These are phyloP conservation scores for Holothuria leucospilota DNA, from an alignment of 53 echinoderm and acorn worm species.

Conservation along the genomic window DNA sequence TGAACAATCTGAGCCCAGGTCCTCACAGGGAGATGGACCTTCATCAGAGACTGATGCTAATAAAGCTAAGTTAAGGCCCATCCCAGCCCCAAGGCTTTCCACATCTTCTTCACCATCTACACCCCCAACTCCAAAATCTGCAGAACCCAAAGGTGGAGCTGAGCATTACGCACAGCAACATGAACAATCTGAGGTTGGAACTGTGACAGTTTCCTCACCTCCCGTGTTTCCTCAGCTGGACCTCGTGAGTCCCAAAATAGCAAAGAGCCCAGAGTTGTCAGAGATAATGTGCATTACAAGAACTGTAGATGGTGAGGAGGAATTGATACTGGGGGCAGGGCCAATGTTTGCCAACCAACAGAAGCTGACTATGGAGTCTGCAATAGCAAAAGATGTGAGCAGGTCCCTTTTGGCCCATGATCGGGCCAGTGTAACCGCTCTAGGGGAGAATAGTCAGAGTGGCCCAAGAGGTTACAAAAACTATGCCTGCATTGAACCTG, in stretches of 20 bases:
- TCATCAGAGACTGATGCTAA: no score
- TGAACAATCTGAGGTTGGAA: no score
- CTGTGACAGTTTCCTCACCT: no score
- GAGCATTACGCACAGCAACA: no score
- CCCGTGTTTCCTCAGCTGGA: background rate
- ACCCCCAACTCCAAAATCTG: background rate
- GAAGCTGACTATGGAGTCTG: constrained; percentile 35
- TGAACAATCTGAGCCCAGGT: background rate
- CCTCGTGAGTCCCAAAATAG: background rate
- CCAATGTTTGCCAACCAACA: constrained; percentile 47
- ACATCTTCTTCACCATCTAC: background rate
- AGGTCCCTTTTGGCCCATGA: background rate
- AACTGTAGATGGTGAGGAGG: constrained; percentile 66
- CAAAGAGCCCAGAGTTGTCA: constrained; percentile 10
- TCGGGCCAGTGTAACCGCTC: no score
- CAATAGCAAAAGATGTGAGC: background rate
- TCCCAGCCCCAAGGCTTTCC: constrained; percentile 13
- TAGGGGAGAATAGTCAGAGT: background rate
- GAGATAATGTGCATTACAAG: constrained; percentile 54
- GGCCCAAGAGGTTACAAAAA: constrained; percentile 49
- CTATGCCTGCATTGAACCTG: constrained; percentile 74
- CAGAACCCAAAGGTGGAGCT: no score
- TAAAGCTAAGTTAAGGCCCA: background rate
- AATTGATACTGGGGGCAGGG: constrained; percentile 65
- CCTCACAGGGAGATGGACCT: no score